Evolutionary conservation across 2,113 vertebrate genomes (phyloP).

Genomic region (Chroicocephalus ridibundus): DNA sequence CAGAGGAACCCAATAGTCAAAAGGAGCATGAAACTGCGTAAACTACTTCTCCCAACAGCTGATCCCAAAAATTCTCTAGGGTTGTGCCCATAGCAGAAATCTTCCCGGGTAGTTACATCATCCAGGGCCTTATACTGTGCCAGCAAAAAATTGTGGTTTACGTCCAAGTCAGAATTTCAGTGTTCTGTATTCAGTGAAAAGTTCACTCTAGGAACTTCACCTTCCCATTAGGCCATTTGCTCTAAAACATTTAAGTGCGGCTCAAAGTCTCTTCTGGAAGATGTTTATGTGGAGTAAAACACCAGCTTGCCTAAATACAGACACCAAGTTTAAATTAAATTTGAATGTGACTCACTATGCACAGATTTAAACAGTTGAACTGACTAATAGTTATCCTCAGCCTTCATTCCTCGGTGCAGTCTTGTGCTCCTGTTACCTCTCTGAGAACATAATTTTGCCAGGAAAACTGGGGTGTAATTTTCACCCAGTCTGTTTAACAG

Average conservation of each 20-base stretch:
- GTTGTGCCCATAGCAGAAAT: neutral
- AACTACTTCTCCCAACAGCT: neutral
- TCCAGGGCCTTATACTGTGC: neutral
- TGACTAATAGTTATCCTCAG: neutral
- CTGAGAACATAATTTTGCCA: neutral
- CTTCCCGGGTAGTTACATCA: neutral
- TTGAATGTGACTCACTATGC: neutral
- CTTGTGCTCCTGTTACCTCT: neutral
- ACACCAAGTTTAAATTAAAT: neutral
- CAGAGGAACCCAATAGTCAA: neutral
- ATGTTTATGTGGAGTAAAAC: neutral
- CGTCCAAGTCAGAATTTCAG: neutral
- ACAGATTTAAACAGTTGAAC: neutral
- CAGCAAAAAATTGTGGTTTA: neutral
- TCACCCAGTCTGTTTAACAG: neutral
- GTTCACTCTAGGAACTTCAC: neutral
- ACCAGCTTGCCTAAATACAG: neutral
- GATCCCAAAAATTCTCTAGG: neutral
- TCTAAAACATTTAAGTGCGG: neutral
- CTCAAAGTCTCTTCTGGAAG: neutral
- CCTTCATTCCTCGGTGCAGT: neutral
- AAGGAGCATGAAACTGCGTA: accelerated
- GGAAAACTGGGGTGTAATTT: neutral
- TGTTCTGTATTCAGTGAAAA: neutral
- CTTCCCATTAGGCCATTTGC: neutral